Conservation (phyloP, 2,797 vertebrate species). For the Acrocephalus scirpaceus region DNA sequence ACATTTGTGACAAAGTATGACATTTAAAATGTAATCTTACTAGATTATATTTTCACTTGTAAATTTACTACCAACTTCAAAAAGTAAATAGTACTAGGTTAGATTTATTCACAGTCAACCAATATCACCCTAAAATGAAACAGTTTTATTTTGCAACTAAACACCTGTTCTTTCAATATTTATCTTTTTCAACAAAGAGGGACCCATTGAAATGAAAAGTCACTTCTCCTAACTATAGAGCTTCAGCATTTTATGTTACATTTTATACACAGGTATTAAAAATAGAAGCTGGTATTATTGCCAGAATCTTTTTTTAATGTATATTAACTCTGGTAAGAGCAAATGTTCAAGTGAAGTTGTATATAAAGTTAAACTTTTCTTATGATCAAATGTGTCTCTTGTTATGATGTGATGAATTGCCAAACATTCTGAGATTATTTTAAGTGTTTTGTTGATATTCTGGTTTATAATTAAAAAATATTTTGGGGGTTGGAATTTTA, state of each 20-base stretch:
- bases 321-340: slow-evolving; percentile 74
- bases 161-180: slow-evolving; percentile 25
- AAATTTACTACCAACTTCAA: slow-evolving; percentile 41
- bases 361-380: slow-evolving; percentile 78
- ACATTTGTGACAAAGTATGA: slow-evolving; percentile 42
- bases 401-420: slow-evolving; percentile 79
- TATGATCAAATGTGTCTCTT: slow-evolving; percentile 77
- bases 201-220: slow-evolving; percentile 20
- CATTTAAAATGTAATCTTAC: slow-evolving; percentile 57
- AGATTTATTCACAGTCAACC: background rate
- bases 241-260: slow-evolving; percentile 67
- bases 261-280: slow-evolving; percentile 73
- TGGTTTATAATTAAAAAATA: slow-evolving; percentile 81
- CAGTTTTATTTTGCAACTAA: slow-evolving; percentile 22
- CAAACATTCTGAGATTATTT: slow-evolving; percentile 82
- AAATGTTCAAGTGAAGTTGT: slow-evolving; percentile 78
- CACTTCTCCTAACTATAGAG: slow-evolving; percentile 27
- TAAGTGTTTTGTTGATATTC: slow-evolving; percentile 78
- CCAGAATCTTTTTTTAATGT: slow-evolving; percentile 78
- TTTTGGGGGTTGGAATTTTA: slow-evolving; percentile 40
- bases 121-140: background rate
- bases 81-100: slow-evolving; percentile 11
- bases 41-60: slow-evolving; percentile 57
- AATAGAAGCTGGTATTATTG: slow-evolving; percentile 67
- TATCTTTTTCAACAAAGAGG: slow-evolving; percentile 54